Base-by-base conservation (phyloP, 1,140 invertebrate genomes). In the Pachypeltis micranthus region DNA sequence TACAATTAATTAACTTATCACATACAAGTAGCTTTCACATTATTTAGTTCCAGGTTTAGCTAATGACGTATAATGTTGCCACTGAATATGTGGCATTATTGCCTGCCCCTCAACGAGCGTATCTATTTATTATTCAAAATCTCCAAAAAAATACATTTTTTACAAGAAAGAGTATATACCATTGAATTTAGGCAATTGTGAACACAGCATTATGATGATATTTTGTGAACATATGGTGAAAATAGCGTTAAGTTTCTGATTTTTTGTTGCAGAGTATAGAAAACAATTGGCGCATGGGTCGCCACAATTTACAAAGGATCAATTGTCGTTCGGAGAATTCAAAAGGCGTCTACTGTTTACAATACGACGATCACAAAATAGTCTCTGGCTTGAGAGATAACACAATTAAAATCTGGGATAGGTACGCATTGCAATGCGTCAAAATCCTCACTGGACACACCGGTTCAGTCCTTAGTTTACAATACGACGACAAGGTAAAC, bases 321-420 rank as follows among this genome's bases (percentile, higher is more conserved):
- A 98, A 98, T 74, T 99, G 96, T 76, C 83, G 92, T 56, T 97
- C 93, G 62, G 96, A 99, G 75, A 98, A 93, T 74, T 93, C 90
- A 61, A 98, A 97, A 81, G 96, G 96, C 55, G 96, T 99, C 1
- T 99, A 99, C 76, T 99, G 96, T 76, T 75, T 99, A 61, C 96
- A 99, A 75, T 99, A 99, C 74, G 96, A 99, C 74, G 96, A 99
- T 73, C 85, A 93, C 70, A 98, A 99, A 77, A 99, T 99, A 68
- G 94, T 99, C 1, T 98, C 94, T 59, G 97, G 97, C n/a, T 80
- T 99, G 7, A 80, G 97, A 70, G 97, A 99, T 78, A 99, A 99
- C 77, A 99, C 96, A 2, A 99, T 99, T 68, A 99, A 99, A 81
- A 91, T 96, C 71, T 98, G 94, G 93, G 90, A 96, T 75, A 82